A percentile compares a stretch with the other conserved stretches of the same genome.
phyloP scores from a whole-genome alignment of 2,888 invertebrate species.

The Ariolimax columbianus region DNA sequence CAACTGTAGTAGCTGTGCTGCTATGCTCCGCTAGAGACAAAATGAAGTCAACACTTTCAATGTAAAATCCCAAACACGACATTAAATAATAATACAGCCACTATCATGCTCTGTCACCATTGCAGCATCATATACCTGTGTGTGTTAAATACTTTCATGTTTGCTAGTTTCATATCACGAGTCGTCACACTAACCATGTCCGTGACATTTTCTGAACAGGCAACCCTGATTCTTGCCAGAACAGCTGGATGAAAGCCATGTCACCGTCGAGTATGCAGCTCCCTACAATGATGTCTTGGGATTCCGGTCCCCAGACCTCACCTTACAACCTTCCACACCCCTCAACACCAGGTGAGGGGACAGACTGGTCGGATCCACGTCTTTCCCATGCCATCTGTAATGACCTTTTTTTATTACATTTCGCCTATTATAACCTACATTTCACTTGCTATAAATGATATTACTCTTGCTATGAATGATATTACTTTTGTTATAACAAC shows the following conservation, averaged over 20 bases:
- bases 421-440: too few relatives aligned
- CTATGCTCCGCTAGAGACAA: too few relatives aligned
- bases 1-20: too few relatives aligned
- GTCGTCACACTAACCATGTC: not conserved
- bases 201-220: slow-evolving; percentile 9
- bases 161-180: too few relatives aligned
- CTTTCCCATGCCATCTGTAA: not conserved
- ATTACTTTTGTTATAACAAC: too few relatives aligned
- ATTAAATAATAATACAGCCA: too few relatives aligned
- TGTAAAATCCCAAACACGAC: too few relatives aligned
- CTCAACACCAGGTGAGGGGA: slow-evolving; percentile 63
- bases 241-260: slow-evolving; percentile 87
- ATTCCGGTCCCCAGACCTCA: slow-evolving; percentile 79
- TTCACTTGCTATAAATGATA: not conserved
- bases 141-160: too few relatives aligned
- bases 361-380: not conserved
- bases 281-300: slow-evolving; percentile 95
- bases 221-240: slow-evolving; percentile 50
- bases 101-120: too few relatives aligned
- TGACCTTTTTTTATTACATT: not conserved
- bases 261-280: slow-evolving; percentile 95
- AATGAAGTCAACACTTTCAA: too few relatives aligned
- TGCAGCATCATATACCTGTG: too few relatives aligned
- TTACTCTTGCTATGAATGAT: not conserved
- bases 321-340: slow-evolving; percentile 69